Conservation (phyloP, 1,140 invertebrate species). For the Acyrthosiphon pisum region DNA sequence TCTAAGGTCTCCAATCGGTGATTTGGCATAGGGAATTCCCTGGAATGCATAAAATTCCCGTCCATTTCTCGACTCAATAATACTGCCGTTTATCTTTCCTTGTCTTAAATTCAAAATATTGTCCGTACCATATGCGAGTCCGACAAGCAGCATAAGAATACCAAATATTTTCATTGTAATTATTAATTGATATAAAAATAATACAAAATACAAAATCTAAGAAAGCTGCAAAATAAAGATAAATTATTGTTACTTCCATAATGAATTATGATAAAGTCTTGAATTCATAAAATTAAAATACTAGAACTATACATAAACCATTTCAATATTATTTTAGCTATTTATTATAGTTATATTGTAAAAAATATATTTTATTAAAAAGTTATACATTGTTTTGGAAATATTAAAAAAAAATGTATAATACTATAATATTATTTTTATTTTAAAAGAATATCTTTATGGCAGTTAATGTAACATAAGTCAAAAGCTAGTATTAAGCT, state of each 20-base stretch:
- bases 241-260: neutral
- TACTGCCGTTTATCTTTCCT: slow-evolving; percentile 59
- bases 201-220: neutral
- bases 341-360: neutral
- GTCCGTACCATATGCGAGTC: neutral
- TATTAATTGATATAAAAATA: neutral
- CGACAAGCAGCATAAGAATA: neutral
- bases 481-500: neutral
- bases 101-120: slow-evolving; percentile 22
- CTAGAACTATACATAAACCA: neutral
- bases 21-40: slow-evolving; percentile 65
- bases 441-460: too few species aligned
- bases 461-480: neutral
- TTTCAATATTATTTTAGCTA: neutral
- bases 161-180: neutral
- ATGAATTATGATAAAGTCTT: neutral
- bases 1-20: slow-evolving; percentile 63
- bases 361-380: neutral
- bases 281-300: neutral
- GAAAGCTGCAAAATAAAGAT: neutral
- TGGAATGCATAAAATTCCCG: slow-evolving; percentile 63
- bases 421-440: too few species aligned
- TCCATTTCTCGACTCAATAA: slow-evolving; percentile 45
- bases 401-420: too few species aligned
- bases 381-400: too few species aligned